Evolutionary conservation across 2,888 invertebrate species (phyloP).

Genomic region (Tridacna crocea): DNA sequence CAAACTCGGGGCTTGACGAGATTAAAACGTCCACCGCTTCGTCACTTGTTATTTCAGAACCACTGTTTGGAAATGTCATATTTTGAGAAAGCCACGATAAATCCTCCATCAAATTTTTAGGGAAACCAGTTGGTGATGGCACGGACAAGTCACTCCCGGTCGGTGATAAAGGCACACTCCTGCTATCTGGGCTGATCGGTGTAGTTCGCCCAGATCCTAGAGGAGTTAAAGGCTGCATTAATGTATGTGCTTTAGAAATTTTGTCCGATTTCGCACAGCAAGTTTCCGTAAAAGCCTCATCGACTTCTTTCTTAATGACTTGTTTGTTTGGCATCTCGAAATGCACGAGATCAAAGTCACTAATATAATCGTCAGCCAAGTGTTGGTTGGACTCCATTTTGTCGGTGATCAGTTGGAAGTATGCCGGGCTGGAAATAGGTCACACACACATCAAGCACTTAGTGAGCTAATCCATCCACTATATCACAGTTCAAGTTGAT

Average conservation of each 20-base stretch:
- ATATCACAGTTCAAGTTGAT: conserved; percentile 9
- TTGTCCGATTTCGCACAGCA: conserved; percentile 61
- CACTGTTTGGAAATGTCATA: conserved; percentile 59
- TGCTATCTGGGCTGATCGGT: conserved; percentile 66
- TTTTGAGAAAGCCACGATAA: conserved; percentile 72
- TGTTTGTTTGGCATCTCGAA: conserved; percentile 70
- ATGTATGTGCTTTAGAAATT: conserved; percentile 39
- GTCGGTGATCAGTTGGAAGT: conserved; percentile 70
- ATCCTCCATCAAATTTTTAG: conserved; percentile 70
- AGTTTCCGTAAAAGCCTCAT: conserved; percentile 60
- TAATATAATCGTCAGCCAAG: conserved; percentile 78
- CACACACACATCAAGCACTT: conserved; percentile 34
- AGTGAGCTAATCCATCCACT: conserved; percentile 6
- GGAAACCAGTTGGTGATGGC: conserved; percentile 59
- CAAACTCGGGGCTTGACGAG: conserved; percentile 73
- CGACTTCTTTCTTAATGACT: conserved; percentile 68
- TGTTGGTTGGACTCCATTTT: conserved; percentile 73
- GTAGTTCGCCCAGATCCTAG: conserved; percentile 63
- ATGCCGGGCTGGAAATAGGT: conserved; percentile 62
- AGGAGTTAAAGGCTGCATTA: conserved; percentile 59
- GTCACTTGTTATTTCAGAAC: conserved; percentile 63
- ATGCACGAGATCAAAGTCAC: conserved; percentile 78
- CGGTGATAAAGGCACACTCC: conserved; percentile 75
- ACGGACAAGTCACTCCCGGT: conserved; percentile 59
- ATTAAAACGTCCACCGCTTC: conserved; percentile 72